Evolutionary conservation across 1,140 invertebrate species (phyloP).

Genomic region (Cotesia typhae): DNA sequence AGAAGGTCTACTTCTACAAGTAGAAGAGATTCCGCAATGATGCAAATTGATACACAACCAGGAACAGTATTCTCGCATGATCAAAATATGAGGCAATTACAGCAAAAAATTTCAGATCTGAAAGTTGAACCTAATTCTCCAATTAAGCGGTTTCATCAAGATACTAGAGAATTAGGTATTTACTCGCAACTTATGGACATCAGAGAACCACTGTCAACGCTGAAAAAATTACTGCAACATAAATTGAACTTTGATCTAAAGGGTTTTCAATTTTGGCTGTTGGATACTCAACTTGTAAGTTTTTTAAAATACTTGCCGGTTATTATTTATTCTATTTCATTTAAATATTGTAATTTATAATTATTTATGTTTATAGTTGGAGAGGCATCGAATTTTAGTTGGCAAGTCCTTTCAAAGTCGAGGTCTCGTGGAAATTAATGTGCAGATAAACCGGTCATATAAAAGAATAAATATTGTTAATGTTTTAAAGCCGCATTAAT

Average conservation of each 20-base stretch:
- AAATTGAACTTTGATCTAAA: conserved; percentile 75
- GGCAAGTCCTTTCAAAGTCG: conserved; percentile 94
- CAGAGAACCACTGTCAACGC: conserved; percentile 79
- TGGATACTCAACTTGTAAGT: conserved; percentile 79
- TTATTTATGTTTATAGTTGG: conserved; percentile 70
- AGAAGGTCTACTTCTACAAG: neutral
- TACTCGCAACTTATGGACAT: conserved; percentile 93
- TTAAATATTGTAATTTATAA: too few species aligned
- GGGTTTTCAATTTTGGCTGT: conserved; percentile 86
- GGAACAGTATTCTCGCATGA: conserved; percentile 59
- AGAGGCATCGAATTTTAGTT: conserved; percentile 87
- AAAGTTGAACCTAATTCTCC: conserved; percentile 62
- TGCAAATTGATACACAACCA: conserved; percentile 62
- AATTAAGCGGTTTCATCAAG: conserved; percentile 55
- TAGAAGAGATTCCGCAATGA: conserved; percentile 52
- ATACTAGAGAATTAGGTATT: conserved; percentile 69
- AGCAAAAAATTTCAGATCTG: conserved; percentile 60
- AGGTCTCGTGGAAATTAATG: conserved; percentile 92
- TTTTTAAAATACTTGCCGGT: neutral
- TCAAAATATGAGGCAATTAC: conserved; percentile 61
- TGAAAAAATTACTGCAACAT: conserved; percentile 78
- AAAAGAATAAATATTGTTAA: conserved; percentile 87
- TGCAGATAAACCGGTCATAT: conserved; percentile 78
- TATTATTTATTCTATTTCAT: too few species aligned
- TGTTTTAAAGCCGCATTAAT: conserved; percentile 88